phyloP scores from a whole-genome alignment of 2,888 invertebrate genomes.

The Perdita meconis region DNA sequence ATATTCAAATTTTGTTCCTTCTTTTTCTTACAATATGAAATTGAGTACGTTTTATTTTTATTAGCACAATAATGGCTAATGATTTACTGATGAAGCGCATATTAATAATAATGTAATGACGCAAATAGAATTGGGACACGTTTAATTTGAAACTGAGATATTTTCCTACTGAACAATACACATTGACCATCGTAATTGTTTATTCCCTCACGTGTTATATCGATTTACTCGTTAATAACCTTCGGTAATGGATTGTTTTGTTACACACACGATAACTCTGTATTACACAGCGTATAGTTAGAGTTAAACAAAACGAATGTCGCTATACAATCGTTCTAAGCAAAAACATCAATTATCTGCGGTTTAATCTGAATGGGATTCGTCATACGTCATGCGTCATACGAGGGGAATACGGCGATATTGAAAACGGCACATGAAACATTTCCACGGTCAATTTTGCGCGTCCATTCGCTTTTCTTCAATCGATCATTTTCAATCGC shows the following conservation, averaged over 20 bases:
- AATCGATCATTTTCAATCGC: too few species aligned
- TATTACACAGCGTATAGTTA: neutral
- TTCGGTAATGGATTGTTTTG: constrained; percentile 13
- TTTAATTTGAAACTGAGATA: neutral
- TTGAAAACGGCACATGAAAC: neutral
- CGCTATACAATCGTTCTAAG: constrained; percentile 11
- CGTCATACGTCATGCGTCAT: neutral
- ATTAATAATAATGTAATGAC: neutral
- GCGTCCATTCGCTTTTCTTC: too few species aligned
- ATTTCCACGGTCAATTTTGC: too few species aligned
- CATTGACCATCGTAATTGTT: constrained; percentile 1
- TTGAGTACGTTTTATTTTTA: too few species aligned
- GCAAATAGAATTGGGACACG: neutral
- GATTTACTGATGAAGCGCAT: too few species aligned
- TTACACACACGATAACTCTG: neutral
- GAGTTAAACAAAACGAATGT: neutral
- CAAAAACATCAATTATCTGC: constrained; percentile 18
- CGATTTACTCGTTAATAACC: constrained; percentile 19
- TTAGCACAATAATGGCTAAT: too few species aligned
- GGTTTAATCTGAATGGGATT: constrained; percentile 20
- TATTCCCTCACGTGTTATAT: neutral
- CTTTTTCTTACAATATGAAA: too few species aligned
- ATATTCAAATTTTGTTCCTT: too few species aligned
- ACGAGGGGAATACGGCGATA: constrained; percentile 8
- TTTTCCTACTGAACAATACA: neutral